phyloP scores from a whole-genome alignment of 2,888 invertebrate genomes.

The Caenorhabditis sp. region DNA sequence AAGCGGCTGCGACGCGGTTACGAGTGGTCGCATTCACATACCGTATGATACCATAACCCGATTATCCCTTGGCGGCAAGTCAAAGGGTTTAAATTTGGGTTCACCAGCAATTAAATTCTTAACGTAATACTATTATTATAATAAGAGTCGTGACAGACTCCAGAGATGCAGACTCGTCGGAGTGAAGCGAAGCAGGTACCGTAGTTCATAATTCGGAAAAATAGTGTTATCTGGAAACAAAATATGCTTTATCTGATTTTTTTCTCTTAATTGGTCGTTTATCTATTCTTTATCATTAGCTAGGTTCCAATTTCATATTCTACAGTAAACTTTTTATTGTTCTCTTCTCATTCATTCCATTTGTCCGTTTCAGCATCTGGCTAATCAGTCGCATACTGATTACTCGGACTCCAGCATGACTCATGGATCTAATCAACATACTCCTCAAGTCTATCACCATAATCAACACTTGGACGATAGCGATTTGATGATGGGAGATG shows the following conservation, averaged over 20 bases:
- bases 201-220: neutral
- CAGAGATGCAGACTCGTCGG: conserved; percentile 7
- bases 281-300: neutral
- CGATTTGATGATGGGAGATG: conserved; percentile 55
- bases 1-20: conserved; percentile 39
- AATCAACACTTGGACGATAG: conserved; percentile 38
- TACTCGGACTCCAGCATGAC: conserved; percentile 25
- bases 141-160: neutral
- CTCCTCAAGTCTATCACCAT: conserved; percentile 43
- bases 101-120: no score
- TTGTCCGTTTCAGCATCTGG: conserved; percentile 8
- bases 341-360: neutral
- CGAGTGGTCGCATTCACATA: conserved; percentile 11
- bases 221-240: neutral
- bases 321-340: neutral
- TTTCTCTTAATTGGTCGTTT: neutral
- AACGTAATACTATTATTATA: no score
- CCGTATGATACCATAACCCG: conserved; percentile 50
- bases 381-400: neutral
- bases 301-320: neutral
- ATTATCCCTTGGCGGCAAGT: conserved; percentile 23
- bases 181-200: conserved; percentile 2
- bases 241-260: neutral
- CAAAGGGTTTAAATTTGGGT: neutral
- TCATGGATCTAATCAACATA: conserved; percentile 23